Evolutionary conservation across 2,888 invertebrate species (phyloP).

Genomic region (Zhuqinia jingwanae): DNA sequence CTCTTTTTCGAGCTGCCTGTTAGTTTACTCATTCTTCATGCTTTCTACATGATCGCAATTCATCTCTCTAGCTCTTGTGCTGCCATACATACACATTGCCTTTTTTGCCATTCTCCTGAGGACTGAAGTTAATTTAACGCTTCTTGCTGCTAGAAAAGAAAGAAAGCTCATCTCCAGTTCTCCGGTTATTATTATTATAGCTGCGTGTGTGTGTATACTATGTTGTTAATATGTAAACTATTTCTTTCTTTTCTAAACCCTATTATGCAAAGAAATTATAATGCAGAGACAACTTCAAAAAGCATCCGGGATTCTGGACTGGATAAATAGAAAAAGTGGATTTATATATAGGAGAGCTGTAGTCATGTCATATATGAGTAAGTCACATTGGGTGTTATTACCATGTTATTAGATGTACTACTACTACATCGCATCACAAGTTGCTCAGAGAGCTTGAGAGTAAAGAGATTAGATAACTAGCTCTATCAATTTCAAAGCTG

Average conservation of each 20-base stretch:
- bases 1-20: background rate
- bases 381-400: too few relatives aligned
- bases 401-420: too few relatives aligned
- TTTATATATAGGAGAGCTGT: too few relatives aligned
- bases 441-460: background rate
- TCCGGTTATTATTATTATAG: background rate
- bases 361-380: too few relatives aligned
- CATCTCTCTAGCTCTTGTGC: slow-evolving; percentile 32
- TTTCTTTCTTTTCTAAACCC: background rate
- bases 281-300: background rate
- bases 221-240: background rate
- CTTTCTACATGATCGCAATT: slow-evolving; percentile 69
- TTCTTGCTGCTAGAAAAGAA: slow-evolving; percentile 70
- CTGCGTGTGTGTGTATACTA: too few relatives aligned
- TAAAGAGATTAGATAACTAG: slow-evolving; percentile 47
- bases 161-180: background rate
- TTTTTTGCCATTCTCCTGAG: slow-evolving; percentile 76
- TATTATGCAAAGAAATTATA: slow-evolving; percentile 14
- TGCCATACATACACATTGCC: slow-evolving; percentile 66
- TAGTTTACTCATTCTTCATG: slow-evolving; percentile 50
- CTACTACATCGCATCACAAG: too few relatives aligned
- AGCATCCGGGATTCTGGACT: too few relatives aligned
- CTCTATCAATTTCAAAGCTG: slow-evolving; percentile 31
- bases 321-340: slow-evolving; percentile 20
- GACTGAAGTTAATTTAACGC: slow-evolving; percentile 79